Base-by-base conservation (phyloP, 1,140 invertebrate genomes). In the Melanaphis sacchari region DNA sequence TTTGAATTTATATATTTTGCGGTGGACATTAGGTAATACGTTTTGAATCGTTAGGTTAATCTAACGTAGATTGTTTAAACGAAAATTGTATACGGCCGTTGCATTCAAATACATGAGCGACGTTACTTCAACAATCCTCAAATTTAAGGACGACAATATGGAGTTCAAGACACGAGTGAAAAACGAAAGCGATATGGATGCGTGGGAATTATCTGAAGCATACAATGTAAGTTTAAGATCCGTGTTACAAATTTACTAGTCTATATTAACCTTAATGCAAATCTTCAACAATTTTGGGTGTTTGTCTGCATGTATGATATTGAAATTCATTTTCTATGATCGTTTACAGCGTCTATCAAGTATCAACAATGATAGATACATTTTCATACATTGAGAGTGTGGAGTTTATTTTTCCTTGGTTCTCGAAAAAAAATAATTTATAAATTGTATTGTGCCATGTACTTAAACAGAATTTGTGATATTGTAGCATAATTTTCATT, bases 131-230 rank as follows among this genome's bases (percentile, higher is more conserved):
- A 59, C 9, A 59, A 76, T 76, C 4, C 31, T 18, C 31, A 46
- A 5, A 36, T 46, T 46, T 36, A 21, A 52, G 26, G 8, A 8
- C 38, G 46, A 43, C 3, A 66, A 26, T 36, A 93, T 93, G 91
- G 91, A 93, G 81, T 93, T 93, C 11, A 93, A 84, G 54, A 93
- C 66, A 31, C 49, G 36, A 93, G 91, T 93, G 8, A 93, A 93
- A 85, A 93, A 90, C 46, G 93, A 94, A 92, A 89, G 81, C 36
- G 98, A 98, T 95, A 97, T 99, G 96, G 95, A 95, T 59, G 95
- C 96, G 93, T 99, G 98, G 98, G 96, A 98, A 94, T 97, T 97
- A 94, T 98, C 98, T 3, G 97, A 98, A 95, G 98, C 98, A 43
- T 98, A 98, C 95, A 96, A 96, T 95, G 94, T 95, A 94, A 94